Base-by-base conservation (phyloP, 2,113 vertebrate species). In the Edolisoma coerulescens region DNA sequence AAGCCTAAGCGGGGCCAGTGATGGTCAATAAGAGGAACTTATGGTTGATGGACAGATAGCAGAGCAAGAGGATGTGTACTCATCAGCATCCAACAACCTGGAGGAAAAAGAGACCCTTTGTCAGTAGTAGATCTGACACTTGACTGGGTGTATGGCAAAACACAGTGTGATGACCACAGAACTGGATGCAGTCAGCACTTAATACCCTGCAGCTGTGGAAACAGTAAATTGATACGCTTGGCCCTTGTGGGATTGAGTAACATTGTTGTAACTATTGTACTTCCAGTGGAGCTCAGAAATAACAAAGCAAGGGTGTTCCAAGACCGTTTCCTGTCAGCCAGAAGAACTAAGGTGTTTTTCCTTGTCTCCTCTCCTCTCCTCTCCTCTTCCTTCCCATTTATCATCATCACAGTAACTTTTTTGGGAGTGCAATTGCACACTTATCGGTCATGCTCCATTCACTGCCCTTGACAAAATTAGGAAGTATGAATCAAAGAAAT, bases 131-230 rank as follows among this genome's bases (percentile, higher is more conserved):
- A 92, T 92, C 81, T 95, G 79, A 94, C 92, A 92, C 83, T 96
- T 96, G 95, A 92, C 96, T 95, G 95, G 63, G 65, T 96, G 87
- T 96, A 95, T 68, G 41, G 90, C 97, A 97, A 96, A 97, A 98
- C 83, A 93, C 88, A 91, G 95, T 74, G 96, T 20, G 16, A 78
- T 95, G 98, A 97, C 98, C 92, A 97, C 96, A 97, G 97, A 97
- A 92, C 74, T 96, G 94, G 96, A 97, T 86, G 88, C 96, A 96
- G 97, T 97, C 97, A 97, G 96, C 96, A 95, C 97, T 97, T 97
- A 97, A 97, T 97, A 96, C 83, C 89, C 95, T 94, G 97, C 98
- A 99, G 98, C 98, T 98, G 97, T 97, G 97, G 98, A 98, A 98
- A 99, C 96, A 98, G 95, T 98, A 98, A 98, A 98, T 97, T 68